These are phyloP conservation scores for Sycophaga agraensis DNA, from an alignment of 1,140 invertebrate species.

Conservation along the genomic window DNA sequence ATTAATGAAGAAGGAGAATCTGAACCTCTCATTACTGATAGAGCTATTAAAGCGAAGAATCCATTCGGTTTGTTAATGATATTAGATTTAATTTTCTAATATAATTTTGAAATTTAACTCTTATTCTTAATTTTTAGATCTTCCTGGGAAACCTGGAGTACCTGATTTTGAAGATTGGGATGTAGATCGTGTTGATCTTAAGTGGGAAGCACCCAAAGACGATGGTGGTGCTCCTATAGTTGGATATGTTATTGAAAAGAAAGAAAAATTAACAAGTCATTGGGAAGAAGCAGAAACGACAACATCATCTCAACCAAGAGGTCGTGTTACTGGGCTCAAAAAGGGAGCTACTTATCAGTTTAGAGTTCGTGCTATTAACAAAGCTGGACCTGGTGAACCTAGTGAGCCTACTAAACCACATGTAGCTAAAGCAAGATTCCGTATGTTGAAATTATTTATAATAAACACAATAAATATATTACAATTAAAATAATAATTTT, in stretches of 20 bases:
- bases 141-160: constrained; percentile 83
- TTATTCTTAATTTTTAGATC: constrained; percentile 59
- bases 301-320: constrained; percentile 76
- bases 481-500: too few relatives aligned
- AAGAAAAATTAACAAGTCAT: constrained; percentile 82
- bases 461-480: too few relatives aligned
- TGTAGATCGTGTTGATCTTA: constrained; percentile 87
- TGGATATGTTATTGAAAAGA: constrained; percentile 96
- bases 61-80: constrained; percentile 73
- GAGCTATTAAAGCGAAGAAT: constrained; percentile 86
- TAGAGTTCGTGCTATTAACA: constrained; percentile 88
- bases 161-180: constrained; percentile 93
- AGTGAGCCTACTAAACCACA: constrained; percentile 87
- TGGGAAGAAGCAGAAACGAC: constrained; percentile 90
- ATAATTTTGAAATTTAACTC: not conserved
- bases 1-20: constrained; percentile 97
- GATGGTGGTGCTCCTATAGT: constrained; percentile 93
- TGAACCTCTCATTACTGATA: constrained; percentile 88
- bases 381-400: constrained; percentile 88
- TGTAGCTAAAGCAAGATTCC: constrained; percentile 83
- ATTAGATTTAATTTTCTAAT: not conserved
- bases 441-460: constrained; percentile 65
- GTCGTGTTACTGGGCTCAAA: constrained; percentile 80
- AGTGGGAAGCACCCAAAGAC: constrained; percentile 88
- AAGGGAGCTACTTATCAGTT: constrained; percentile 94